phyloP scores from a whole-genome alignment of 2,888 invertebrate species.

The Coenonympha glycerion region DNA sequence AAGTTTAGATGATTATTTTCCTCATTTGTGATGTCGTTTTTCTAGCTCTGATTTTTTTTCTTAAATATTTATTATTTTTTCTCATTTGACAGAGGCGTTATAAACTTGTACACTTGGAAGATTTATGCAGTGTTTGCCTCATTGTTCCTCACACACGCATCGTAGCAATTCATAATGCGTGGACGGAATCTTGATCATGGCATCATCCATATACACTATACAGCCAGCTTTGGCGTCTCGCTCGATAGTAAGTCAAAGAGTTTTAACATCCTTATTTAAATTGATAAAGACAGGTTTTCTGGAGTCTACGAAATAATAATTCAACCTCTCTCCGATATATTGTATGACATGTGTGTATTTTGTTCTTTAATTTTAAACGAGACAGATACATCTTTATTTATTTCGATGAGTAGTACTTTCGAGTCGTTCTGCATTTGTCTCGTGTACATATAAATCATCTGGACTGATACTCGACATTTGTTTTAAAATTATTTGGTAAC shows the following conservation, averaged over 20 bases:
- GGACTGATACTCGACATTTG: no score
- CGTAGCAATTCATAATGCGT: background rate
- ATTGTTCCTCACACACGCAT: background rate
- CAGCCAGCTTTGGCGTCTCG: background rate
- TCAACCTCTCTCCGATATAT: background rate
- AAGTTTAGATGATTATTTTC: no score
- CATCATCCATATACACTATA: background rate
- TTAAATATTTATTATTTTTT: no score
- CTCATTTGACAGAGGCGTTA: background rate
- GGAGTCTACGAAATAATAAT: conserved; percentile 4
- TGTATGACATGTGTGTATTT: background rate
- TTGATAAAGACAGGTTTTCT: conserved; percentile 7
- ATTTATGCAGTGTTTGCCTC: conserved; percentile 1
- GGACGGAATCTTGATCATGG: conserved; percentile 1
- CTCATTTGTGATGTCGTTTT: no score
- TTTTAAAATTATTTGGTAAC: no score
- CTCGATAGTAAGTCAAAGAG: conserved; percentile 3
- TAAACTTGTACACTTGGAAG: background rate
- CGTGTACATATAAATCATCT: background rate
- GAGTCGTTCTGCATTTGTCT: background rate
- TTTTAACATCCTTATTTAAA: conserved; percentile 21
- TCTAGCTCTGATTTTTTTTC: no score
- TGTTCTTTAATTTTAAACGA: background rate
- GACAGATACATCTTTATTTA: background rate
- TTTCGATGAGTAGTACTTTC: background rate